A percentile compares a stretch with the other conserved stretches of the same genome.
Evolutionary conservation across 2,888 invertebrate genomes (phyloP).

Genomic region (Xestobium rufovillosum): DNA sequence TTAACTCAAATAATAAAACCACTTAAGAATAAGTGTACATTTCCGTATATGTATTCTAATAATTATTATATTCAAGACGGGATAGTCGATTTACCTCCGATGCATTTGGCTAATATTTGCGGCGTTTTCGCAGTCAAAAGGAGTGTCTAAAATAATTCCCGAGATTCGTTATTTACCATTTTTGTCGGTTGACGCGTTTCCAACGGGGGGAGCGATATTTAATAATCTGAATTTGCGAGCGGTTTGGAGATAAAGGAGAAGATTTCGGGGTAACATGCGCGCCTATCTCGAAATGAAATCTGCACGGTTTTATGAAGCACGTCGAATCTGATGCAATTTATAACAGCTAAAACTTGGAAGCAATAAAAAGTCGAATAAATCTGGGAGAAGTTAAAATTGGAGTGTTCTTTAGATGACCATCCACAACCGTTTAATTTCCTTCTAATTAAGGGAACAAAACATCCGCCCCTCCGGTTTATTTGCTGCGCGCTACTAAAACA

Average conservation of each 20-base stretch:
- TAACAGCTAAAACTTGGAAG: conserved; percentile 26
- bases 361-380: conserved; percentile 34
- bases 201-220: conserved; percentile 34
- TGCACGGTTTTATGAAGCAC: conserved; percentile 28
- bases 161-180: too few species aligned
- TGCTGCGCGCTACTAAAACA: conserved; percentile 40
- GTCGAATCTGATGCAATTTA: conserved; percentile 34
- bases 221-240: conserved; percentile 34
- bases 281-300: conserved; percentile 32
- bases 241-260: conserved; percentile 30
- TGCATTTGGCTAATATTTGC: too few species aligned
- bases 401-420: conserved; percentile 34
- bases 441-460: conserved; percentile 42
- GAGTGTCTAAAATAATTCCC: too few species aligned
- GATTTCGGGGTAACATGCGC: conserved; percentile 23
- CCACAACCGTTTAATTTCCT: conserved; percentile 40
- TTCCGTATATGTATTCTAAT: too few species aligned
- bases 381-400: conserved; percentile 34
- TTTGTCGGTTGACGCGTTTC: too few species aligned
- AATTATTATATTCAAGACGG: too few species aligned
- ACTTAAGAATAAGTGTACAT: too few species aligned
- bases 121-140: too few species aligned
- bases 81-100: too few species aligned
- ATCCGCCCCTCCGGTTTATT: conserved; percentile 39
- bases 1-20: too few species aligned